Evolutionary conservation across 2,797 vertebrate species (phyloP), one percentile per base, ranked within the genome.

Genomic region (Remorina albescens): DNA sequence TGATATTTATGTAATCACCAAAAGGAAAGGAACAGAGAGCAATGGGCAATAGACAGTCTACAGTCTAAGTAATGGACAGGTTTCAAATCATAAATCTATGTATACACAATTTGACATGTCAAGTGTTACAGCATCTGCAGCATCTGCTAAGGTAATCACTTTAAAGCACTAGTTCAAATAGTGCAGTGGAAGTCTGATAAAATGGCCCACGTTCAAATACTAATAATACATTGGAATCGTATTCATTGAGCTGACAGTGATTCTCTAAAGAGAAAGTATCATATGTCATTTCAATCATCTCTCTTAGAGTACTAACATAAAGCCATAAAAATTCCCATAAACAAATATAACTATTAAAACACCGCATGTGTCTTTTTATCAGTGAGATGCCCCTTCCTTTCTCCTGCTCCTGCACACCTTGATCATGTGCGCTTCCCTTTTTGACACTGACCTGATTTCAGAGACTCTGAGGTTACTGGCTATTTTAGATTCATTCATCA

Each of bases 121-220:
- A 71, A 70, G 39, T 71, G 8, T 49, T 44, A 34, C 0, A 36
- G 30, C 28, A 32, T 69, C 39, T 68, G 54, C 23, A 25, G 11
- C 37, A 74, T 69, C 57, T 62, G 49, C 21, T 53, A 49, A 18
- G 18, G 47, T 26, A 23, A 61, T 77, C 23, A 63, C 13, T 49
- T 28, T 39, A 16, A n/a, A 1, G 7, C 19, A 23, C 16, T 2
- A 18, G 23, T 46, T 32, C 28, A 44, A 41, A 54, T 28, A 12
- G 10, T 3, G 59, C 51, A 57, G 7, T 5, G 19, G 25, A 55
- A 18, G 46, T 41, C 21, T 46, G 59, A 30, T 2, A 0, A 60
- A 61, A 41, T 28, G 11, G 36, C 46, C 36, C 0, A 1, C 58
- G 47, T 47, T 50, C 34, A 47, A 68, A 68, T 9, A 23, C 34